Evolutionary conservation across 2,797 vertebrate species (phyloP).

Genomic region (Enoplosus armatus): DNA sequence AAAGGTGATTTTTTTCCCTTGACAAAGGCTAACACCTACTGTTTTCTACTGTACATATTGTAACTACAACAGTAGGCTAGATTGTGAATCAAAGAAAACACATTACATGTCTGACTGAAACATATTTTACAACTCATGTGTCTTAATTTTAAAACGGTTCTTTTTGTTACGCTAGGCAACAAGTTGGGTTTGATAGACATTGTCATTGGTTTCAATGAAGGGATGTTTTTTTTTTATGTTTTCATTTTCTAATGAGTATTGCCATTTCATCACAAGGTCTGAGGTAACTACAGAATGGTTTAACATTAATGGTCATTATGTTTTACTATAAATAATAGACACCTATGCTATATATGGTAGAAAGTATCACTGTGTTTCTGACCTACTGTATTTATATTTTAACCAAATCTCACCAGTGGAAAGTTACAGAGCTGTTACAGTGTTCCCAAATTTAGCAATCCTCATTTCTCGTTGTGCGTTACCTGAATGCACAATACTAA

Average conservation of each 20-base stretch:
- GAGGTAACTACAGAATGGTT: constrained; percentile 31
- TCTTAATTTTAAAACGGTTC: constrained; percentile 71
- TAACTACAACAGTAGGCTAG: constrained; percentile 78
- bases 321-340: constrained; percentile 39
- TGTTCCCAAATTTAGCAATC: constrained; percentile 25
- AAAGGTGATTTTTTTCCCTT: constrained; percentile 40
- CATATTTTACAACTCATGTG: constrained; percentile 64
- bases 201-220: constrained; percentile 18
- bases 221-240: constrained; percentile 9
- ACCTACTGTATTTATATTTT: constrained; percentile 51
- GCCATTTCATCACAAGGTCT: constrained; percentile 35
- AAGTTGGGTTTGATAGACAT: constrained; percentile 30
- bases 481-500: constrained; percentile 30
- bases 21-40: constrained; percentile 56
- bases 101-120: constrained; percentile 63
- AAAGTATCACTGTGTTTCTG: constrained; percentile 49
- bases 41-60: constrained; percentile 84
- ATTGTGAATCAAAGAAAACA: constrained; percentile 72
- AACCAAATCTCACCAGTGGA: constrained; percentile 51
- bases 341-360: constrained; percentile 46
- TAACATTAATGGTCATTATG: constrained; percentile 36
- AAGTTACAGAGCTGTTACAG: constrained; percentile 8
- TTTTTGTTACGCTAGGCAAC: constrained; percentile 44
- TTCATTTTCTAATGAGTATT: constrained; percentile 24
- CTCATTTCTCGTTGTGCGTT: constrained; percentile 34